Evolutionary conservation across 2,888 invertebrate species (phyloP).

Genomic region (Dynastes grantii): DNA sequence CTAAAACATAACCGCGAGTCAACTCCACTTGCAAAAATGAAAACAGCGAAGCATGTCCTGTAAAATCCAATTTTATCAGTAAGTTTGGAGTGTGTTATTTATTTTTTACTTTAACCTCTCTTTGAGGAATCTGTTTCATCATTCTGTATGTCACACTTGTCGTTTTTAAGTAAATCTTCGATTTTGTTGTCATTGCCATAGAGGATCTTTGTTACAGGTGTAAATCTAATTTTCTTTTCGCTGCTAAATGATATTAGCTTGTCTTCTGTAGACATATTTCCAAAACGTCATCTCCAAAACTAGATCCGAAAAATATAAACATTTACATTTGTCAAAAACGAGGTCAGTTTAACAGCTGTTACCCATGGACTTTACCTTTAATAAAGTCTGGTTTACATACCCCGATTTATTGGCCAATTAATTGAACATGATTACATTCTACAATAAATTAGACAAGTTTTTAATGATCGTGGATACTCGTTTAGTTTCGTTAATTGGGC

Average conservation of each 20-base stretch:
- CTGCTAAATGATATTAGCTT: constrained; percentile 48
- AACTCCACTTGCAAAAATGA: constrained; percentile 90
- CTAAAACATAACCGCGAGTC: constrained; percentile 92
- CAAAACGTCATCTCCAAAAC: constrained; percentile 54
- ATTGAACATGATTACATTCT: too few species aligned
- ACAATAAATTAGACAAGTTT: too few species aligned
- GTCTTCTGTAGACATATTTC: constrained; percentile 57
- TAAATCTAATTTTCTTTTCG: constrained; percentile 72
- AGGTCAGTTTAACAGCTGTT: neutral
- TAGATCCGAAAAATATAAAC: neutral
- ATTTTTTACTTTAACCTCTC: constrained; percentile 58
- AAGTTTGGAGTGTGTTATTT: constrained; percentile 8
- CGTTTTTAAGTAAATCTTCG: constrained; percentile 66
- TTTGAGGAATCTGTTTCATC: constrained; percentile 62
- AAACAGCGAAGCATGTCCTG: constrained; percentile 70
- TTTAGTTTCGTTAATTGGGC: too few species aligned
- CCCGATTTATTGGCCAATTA: too few species aligned
- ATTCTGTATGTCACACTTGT: constrained; percentile 58
- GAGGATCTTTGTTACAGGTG: constrained; percentile 68
- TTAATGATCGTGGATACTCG: too few species aligned
- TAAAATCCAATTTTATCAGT: constrained; percentile 58
- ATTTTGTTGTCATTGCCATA: constrained; percentile 67
- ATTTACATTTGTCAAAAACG: too few species aligned
- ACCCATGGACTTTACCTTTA: neutral
- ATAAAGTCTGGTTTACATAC: too few species aligned